phyloP scores from a whole-genome alignment of 2,797 vertebrate genomes.

The Microctenopoma steveboyesi region DNA sequence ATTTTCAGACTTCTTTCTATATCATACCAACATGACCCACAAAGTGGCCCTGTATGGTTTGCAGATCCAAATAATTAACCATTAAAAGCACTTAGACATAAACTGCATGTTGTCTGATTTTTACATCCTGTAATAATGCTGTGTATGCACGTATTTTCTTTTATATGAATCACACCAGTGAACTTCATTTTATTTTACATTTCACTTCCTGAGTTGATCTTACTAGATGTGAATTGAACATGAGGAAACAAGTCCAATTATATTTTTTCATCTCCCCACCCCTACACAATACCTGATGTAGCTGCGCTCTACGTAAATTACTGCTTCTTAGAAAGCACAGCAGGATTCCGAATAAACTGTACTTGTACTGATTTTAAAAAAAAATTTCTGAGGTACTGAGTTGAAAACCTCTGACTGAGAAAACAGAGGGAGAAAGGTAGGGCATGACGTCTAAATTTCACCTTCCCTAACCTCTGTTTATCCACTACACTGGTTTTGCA shows the following conservation, averaged over 20 bases:
- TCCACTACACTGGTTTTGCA: constrained; percentile 14
- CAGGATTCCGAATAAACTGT: constrained; percentile 20
- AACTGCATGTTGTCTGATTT: constrained; percentile 7
- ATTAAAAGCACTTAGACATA: constrained; percentile 12
- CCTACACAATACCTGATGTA: constrained; percentile 6
- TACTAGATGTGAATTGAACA: constrained; percentile 53
- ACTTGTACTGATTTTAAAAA: constrained; percentile 15
- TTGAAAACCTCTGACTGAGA: constrained; percentile 41
- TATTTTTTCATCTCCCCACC: neutral
- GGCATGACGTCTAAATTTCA: constrained; percentile 18
- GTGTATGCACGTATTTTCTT: constrained; percentile 7
- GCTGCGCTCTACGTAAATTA: neutral
- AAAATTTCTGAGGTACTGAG: constrained; percentile 37
- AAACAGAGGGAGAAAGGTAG: constrained; percentile 6
- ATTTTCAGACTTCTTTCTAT: constrained; percentile 18
- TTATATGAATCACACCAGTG: constrained; percentile 24
- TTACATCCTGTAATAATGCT: constrained; percentile 17
- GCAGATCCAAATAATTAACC: constrained; percentile 11
- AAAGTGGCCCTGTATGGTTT: constrained; percentile 21
- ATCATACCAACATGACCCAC: constrained; percentile 18
- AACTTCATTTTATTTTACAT: constrained; percentile 38
- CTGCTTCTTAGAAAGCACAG: constrained; percentile 32
- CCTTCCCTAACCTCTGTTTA: constrained; percentile 22
- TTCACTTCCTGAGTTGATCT: constrained; percentile 75
- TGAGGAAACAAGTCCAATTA: constrained; percentile 23